Base-by-base conservation (phyloP, 2,888 invertebrate species). In the Spicauda simplicius region DNA sequence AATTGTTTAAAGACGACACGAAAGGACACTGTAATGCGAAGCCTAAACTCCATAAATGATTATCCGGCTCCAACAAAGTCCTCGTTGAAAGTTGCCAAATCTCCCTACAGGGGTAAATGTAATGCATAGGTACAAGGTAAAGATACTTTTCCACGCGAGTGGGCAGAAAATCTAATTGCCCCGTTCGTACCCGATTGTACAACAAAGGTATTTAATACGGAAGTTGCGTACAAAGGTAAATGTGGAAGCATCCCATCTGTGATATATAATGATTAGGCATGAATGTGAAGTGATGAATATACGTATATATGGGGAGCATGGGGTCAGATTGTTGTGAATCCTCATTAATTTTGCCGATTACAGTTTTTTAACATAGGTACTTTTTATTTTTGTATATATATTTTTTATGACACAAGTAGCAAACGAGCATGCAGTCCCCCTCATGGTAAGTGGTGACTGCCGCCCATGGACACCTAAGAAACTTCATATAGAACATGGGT, bases 161-260 rank as follows among this genome's bases (percentile, higher is more conserved):
- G 75, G 83, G 86, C 77, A 77, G 81, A 86, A 87, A 87, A 88
- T 86, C 79, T 86, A 85, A 89, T 86, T 86, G 82, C 76, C 77
- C 50, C 50, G 50, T 76, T 69, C 71, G 69, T 70, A 70, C 74
- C 70, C 73, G 73, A 58, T 64, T 64, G 52, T 58, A 14, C 58
- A 70, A 79, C 78, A 81, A 79, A 80, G 76, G 76, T 69, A 76
- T 75, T 72, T 69, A 73, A 71, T 70, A 72, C 73, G 74, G 72
- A 75, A 64, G 68, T 41, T 50, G 33, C 30, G 19, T 25, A 57
- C n/a, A 45, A 45, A 50, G 10, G 50, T 50, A 5, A 10, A 50
- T 50, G n/a, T 50, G 50, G 18, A 50, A 50, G 7, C 18, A 33
- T 45, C 14, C 45, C 10, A 41, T 41, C 8, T 37, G 37, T 37